Evolutionary conservation across 2,888 invertebrate species (phyloP), one percentile per base, ranked within the genome.

Genomic region (Thymelicus lineola): DNA sequence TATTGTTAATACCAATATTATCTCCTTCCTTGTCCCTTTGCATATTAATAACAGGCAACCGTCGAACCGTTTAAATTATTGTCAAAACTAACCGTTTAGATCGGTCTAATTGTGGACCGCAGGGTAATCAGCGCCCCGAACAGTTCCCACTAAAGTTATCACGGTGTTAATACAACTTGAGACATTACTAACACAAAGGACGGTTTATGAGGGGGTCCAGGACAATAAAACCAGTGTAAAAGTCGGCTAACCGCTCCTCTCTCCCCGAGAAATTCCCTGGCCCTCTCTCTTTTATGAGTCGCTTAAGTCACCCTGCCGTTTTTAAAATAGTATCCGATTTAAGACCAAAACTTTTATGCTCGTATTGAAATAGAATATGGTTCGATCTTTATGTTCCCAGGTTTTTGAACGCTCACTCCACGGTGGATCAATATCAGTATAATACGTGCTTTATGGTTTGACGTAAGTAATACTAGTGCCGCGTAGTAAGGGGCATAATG

Each of bases 181-280:
- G 88, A 90, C 82, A 87, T 90, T 87, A 89, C 86, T 86, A 84
- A 84, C 84, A 89, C 87, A 89, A 88, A 86, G 84, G 86, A 84
- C 78, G 84, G 84, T 87, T 87, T 87, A 86, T 86, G 87, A 88
- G 86, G 90, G 89, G 86, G 76, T 81, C 77, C 78, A 79, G 83
- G 85, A 90, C 87, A 91, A 91, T 91, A 92, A 92, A 92, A 90
- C 87, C 89, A 85, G 85, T 89, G 89, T 91, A 89, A 91, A 92
- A 91, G 87, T 88, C 88, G 86, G 86, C 81, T 88, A 90, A 90
- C 90, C 88, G 84, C 86, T 87, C 76, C 80, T 85, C 82, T 79
- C 82, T 79, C 82, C 83, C 83, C 77, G 72, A 81, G 83, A 85
- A 87, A 85, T 84, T 85, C 83, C 83, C 81, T 79, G 77, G 80